Percentiles rank a stretch among this genome's conserved stretches.
Conservation (phyloP, 2,888 invertebrate species). For the Aleiodes testaceus region DNA sequence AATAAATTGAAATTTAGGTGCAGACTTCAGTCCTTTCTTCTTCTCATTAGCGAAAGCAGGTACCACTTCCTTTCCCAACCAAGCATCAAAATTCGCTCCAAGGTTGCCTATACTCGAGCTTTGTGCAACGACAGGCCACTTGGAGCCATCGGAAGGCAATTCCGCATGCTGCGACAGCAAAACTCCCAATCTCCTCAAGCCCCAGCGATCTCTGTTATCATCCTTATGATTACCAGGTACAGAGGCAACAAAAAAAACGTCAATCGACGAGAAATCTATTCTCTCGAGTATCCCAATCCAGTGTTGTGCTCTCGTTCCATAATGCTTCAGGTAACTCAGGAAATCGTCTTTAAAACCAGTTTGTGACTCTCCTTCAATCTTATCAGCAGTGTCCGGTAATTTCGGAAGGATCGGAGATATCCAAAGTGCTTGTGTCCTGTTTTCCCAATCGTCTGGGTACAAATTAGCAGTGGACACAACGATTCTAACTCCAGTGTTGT, state of each 20-base stretch:
- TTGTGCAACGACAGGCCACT: conserved; percentile 87
- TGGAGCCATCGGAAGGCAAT: conserved; percentile 72
- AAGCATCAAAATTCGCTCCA: conserved; percentile 79
- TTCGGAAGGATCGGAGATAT: conserved; percentile 86
- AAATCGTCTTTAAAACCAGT: conserved; percentile 89
- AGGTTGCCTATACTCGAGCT: conserved; percentile 93
- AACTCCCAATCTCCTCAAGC: conserved; percentile 73
- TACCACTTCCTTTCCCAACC: conserved; percentile 86
- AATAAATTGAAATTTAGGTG: conserved; percentile 78
- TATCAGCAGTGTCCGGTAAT: conserved; percentile 75
- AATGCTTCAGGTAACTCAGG: conserved; percentile 83
- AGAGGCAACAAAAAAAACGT: conserved; percentile 89
- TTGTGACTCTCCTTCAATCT: conserved; percentile 82
- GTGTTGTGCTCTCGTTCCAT: conserved; percentile 80
- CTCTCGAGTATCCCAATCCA: conserved; percentile 84
- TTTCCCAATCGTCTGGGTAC: conserved; percentile 93
- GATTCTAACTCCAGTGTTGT: conserved; percentile 86
- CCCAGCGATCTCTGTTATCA: conserved; percentile 77
- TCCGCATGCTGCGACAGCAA: conserved; percentile 79
- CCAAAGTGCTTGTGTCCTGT: conserved; percentile 96
- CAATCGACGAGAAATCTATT: conserved; percentile 88
- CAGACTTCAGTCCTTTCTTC: conserved; percentile 70
- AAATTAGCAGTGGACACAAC: conserved; percentile 95
- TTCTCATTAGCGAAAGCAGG: conserved; percentile 77
- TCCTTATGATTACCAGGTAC: conserved; percentile 85